Base-by-base conservation (phyloP, 1,140 invertebrate genomes). In the Eupeodes corollae region DNA sequence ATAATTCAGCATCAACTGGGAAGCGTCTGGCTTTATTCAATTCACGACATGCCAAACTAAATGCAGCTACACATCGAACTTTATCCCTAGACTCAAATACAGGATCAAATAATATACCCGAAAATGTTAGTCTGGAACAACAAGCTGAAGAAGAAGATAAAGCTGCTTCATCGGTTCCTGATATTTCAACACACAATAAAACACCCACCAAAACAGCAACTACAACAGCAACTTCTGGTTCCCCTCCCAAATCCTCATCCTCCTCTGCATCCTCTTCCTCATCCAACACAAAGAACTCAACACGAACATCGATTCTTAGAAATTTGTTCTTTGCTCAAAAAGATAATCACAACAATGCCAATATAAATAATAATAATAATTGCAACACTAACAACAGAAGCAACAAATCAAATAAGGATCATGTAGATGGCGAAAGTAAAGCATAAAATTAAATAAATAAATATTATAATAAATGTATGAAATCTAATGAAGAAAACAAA, bases 291-390 rank as follows among this genome's bases (percentile, higher is more conserved):
- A 49, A 44, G 18, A 49, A 44, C 39, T 14, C 16, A 10, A 44
- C 47, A 30, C 43, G 44, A 33, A 19, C 47, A 14, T 42, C 47
- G 9, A 43, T 49, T 38, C 15, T 49, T 32, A 21, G 47, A 32
- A 43, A 49, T 44, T 44, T 49, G 19, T 49, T 49, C 26, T 49
- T 49, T 15, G 38, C 47, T n/a, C 47, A 43, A 40, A 39, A 32
- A 14, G 26, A 40, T 41, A 26, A 26, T 26, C 21, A 26, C 21
- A 26, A 26, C 8, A 26, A 26, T 26, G 21, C 21, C 21, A 26
- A 38, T 38, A 15, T 8, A 26, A 46, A 46, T 33, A 32, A 30
- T 44, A n/a, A 26, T 11, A 44, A 16, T 19, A 16, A 37, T 14
- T 14, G 35, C 35, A 16, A 37, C 10, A 37, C 35, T 5, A 37